These are phyloP conservation scores for Panthera tigris DNA, from an alignment of 2,113 vertebrate genomes.

Conservation along the genomic window DNA sequence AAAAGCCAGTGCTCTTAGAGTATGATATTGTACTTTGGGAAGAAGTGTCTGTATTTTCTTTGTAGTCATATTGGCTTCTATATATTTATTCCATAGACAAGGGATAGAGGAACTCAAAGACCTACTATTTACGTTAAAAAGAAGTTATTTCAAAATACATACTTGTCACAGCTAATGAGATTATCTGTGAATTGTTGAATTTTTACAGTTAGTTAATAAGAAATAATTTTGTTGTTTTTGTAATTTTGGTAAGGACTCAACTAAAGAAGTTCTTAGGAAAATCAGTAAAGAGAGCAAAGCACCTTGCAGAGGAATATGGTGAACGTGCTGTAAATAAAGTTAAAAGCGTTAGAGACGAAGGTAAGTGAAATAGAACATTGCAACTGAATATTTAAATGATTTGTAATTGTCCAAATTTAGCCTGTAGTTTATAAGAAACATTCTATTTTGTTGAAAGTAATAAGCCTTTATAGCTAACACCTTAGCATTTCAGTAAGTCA, in stretches of 20 bases:
- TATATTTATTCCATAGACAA: conserved; percentile 39
- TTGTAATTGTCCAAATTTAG: conserved; percentile 38
- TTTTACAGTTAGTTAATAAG: conserved; percentile 22
- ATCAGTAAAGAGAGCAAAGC: conserved; percentile 97
- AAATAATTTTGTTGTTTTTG: not conserved
- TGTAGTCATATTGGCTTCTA: conserved; percentile 28
- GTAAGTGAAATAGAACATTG: conserved; percentile 78
- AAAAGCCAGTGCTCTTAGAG: conserved; percentile 7
- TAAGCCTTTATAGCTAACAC: not conserved
- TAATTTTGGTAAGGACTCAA: conserved; percentile 89
- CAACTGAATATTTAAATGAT: conserved; percentile 25
- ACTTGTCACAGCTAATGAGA: not conserved
- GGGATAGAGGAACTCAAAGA: not conserved
- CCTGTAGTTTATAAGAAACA: not conserved
- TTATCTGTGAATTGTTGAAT: conserved; percentile 34
- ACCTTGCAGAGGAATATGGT: conserved; percentile 97
- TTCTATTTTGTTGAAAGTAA: conserved; percentile 27
- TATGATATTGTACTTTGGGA: not conserved
- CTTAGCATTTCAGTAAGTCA: conserved; percentile 45
- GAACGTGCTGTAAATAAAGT: conserved; percentile 99
- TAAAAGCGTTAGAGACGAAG: conserved; percentile 98
- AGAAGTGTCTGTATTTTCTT: conserved; percentile 9
- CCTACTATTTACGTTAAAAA: conserved; percentile 33
- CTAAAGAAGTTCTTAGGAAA: conserved; percentile 98
- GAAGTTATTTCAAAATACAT: conserved; percentile 1